Percentiles rank a stretch among this genome's conserved stretches.
Evolutionary conservation across 2,888 invertebrate genomes (phyloP).

Genomic region (Aphodius sticticus): DNA sequence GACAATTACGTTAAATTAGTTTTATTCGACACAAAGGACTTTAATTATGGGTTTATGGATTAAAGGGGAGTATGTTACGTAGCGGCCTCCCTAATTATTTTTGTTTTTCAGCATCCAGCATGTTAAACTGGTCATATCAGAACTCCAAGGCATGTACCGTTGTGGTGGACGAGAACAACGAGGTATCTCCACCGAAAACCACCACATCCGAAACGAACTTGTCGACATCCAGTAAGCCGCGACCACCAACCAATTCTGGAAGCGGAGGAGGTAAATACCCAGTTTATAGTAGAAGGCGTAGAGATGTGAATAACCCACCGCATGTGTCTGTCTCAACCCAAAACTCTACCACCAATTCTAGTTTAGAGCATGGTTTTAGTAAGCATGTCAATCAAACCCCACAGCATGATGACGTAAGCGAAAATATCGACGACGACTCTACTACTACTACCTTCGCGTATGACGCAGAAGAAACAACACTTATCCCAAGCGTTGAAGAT

Average conservation of each 20-base stretch:
- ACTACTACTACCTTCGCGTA: slow-evolving; percentile 6
- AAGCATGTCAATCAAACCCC: slow-evolving; percentile 51
- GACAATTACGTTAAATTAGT: slow-evolving; percentile 21
- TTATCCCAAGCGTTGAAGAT: slow-evolving; percentile 18
- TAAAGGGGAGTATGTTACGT: background rate
- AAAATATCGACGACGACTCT: slow-evolving; percentile 41
- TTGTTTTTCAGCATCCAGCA: slow-evolving; percentile 73
- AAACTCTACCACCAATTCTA: slow-evolving; percentile 37
- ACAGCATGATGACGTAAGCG: slow-evolving; percentile 53
- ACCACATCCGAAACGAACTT: slow-evolving; percentile 76
- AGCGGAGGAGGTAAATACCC: slow-evolving; percentile 65
- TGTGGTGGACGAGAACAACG: slow-evolving; percentile 80
- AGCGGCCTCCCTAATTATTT: background rate
- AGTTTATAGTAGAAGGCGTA: slow-evolving; percentile 73
- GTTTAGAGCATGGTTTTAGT: slow-evolving; percentile 52
- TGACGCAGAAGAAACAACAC: slow-evolving; percentile 8
- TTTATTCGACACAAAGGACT: slow-evolving; percentile 6
- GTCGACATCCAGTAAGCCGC: slow-evolving; percentile 72
- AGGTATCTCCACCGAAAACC: slow-evolving; percentile 74
- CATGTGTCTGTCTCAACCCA: slow-evolving; percentile 56
- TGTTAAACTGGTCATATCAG: slow-evolving; percentile 86
- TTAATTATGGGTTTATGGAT: background rate
- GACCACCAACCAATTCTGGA: slow-evolving; percentile 56
- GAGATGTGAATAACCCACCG: slow-evolving; percentile 58
- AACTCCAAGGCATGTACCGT: slow-evolving; percentile 85